These are phyloP conservation scores for Tenebrio molitor DNA, from an alignment of 1,140 invertebrate genomes.

Conservation along the genomic window DNA sequence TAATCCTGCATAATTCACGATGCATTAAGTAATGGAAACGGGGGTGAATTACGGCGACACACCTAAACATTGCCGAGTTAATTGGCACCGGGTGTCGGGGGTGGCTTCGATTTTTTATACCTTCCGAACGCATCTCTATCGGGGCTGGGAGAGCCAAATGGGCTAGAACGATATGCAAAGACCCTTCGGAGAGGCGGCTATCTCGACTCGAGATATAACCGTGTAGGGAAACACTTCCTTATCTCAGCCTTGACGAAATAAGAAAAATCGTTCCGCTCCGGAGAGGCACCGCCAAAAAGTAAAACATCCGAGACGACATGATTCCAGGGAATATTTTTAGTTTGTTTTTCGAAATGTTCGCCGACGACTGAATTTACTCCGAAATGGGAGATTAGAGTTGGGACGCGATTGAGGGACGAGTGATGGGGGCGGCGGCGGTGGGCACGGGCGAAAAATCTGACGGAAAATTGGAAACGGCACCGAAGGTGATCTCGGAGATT, in stretches of 20 bases:
- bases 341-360: no score
- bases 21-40: conserved; percentile 32
- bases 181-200: conserved; percentile 50
- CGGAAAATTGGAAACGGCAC: no score
- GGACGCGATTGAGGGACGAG: no score
- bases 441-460: no score
- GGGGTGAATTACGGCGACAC: conserved; percentile 28
- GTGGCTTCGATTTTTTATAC: no score
- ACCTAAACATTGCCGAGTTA: conserved; percentile 21
- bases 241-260: conserved; percentile 40
- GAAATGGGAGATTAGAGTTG: no score
- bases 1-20: conserved; percentile 32
- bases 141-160: conserved; percentile 46
- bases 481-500: no score
- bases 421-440: no score
- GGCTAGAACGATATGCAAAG: conserved; percentile 53
- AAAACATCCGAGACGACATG: conserved; percentile 10
- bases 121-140: conserved; percentile 25
- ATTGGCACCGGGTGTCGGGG: neutral
- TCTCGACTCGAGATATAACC: conserved; percentile 47
- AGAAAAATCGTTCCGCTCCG: conserved; percentile 25
- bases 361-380: no score
- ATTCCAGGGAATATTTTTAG: no score
- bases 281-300: neutral
- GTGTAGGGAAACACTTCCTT: conserved; percentile 48